phyloP scores from a whole-genome alignment of 1,140 invertebrate genomes.

The Leptoteleia sp. region DNA sequence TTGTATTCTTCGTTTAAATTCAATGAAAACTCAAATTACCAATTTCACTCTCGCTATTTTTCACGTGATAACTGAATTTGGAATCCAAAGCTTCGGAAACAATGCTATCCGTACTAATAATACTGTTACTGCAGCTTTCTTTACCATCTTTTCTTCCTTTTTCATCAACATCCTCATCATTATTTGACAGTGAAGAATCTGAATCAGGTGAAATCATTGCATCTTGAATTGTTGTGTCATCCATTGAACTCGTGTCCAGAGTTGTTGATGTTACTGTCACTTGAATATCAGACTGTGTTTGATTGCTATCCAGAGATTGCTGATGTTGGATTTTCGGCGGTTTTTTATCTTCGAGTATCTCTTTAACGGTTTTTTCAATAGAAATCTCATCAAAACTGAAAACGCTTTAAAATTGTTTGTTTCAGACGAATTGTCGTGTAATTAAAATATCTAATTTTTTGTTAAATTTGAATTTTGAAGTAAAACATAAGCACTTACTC shows the following conservation, averaged over 20 bases:
- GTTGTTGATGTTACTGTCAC: constrained; percentile 73
- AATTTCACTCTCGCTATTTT: constrained; percentile 78
- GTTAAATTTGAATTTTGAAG: too few species aligned
- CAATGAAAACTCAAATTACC: constrained; percentile 65
- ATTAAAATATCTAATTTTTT: too few species aligned
- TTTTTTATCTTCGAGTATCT: constrained; percentile 46
- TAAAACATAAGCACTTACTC: constrained; percentile 64
- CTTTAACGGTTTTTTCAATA: constrained; percentile 52
- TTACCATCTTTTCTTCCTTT: constrained; percentile 49
- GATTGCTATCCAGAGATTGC: constrained; percentile 64
- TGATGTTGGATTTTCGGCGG: constrained; percentile 46
- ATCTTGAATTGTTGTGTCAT: constrained; percentile 76
- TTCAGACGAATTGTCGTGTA: too few species aligned
- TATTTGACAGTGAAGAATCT: constrained; percentile 70
- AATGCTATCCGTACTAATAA: constrained; percentile 74
- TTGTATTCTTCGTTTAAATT: too few species aligned
- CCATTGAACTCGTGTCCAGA: constrained; percentile 71
- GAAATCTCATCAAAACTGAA: constrained; percentile 70
- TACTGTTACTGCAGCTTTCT: constrained; percentile 75
- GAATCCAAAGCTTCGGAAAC: constrained; percentile 74
- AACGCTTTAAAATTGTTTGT: constrained; percentile 30
- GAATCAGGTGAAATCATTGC: constrained; percentile 77
- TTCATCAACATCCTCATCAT: constrained; percentile 63
- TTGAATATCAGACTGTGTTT: constrained; percentile 72
- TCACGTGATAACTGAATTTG: constrained; percentile 69